These are phyloP conservation scores for Drosophila obscura DNA, from an alignment of 1,140 invertebrate genomes.

Conservation along the genomic window DNA sequence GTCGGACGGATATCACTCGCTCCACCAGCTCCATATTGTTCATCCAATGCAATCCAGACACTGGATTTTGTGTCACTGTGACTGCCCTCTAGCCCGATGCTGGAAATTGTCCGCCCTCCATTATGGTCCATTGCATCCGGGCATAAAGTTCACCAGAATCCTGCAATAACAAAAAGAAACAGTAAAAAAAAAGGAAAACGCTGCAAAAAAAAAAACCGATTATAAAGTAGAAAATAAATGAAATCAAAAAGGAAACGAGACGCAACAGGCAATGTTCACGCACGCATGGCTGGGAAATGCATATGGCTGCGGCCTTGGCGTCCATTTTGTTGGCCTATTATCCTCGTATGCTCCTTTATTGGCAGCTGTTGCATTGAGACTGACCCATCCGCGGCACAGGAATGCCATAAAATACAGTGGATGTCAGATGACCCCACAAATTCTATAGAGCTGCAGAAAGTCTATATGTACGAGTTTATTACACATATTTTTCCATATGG, in stretches of 20 bases:
- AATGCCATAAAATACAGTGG: constrained; percentile 6
- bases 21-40: constrained; percentile 1
- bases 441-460: not conserved
- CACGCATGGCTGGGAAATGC: constrained; percentile 22
- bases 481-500: no score
- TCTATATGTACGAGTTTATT: no score
- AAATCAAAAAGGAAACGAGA: constrained; percentile 28
- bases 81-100: constrained; percentile 39
- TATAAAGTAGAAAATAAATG: constrained; percentile 32
- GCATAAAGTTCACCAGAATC: constrained; percentile 26
- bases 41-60: constrained; percentile 9
- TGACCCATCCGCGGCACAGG: not conserved
- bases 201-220: constrained; percentile 21
- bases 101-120: constrained; percentile 23
- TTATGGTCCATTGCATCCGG: constrained; percentile 43
- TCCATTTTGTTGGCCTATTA: not conserved
- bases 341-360: not conserved
- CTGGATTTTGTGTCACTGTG: constrained; percentile 24
- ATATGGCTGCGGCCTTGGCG: constrained; percentile 16
- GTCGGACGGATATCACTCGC: constrained; percentile 14
- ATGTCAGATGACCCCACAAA: not conserved
- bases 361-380: constrained; percentile 9
- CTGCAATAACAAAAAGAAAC: constrained; percentile 3
- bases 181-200: constrained; percentile 12
- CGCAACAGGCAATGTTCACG: constrained; percentile 24